Conservation (phyloP, 2,797 vertebrate genomes). For the Sebastes nivosus region DNA sequence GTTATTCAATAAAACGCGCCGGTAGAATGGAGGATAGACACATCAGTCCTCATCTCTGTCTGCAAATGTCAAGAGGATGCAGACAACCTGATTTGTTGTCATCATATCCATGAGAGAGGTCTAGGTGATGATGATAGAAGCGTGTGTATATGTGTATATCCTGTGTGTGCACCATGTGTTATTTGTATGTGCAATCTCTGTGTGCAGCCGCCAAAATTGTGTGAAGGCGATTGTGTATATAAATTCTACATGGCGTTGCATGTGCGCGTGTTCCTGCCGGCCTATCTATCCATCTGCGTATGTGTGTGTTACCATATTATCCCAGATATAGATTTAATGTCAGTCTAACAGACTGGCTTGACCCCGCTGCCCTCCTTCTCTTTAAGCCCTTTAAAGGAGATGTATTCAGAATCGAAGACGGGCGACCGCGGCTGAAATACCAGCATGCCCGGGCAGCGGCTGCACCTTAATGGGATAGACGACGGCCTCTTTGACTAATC, state of each 20-base stretch:
- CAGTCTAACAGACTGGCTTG: constrained; percentile 77
- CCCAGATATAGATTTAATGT: constrained; percentile 83
- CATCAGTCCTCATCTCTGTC: constrained; percentile 70
- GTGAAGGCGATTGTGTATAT: not conserved
- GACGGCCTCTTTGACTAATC: constrained; percentile 97
- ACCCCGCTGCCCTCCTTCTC: constrained; percentile 59
- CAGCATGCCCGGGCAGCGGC: constrained; percentile 61
- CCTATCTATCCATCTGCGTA: constrained; percentile 54
- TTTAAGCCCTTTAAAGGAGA: constrained; percentile 79
- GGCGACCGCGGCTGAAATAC: constrained; percentile 77
- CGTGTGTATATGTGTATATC: not conserved
- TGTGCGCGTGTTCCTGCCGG: not conserved
- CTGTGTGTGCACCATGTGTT: not conserved
- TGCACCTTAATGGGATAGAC: constrained; percentile 88
- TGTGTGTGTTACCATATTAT: constrained; percentile 66
- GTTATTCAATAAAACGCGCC: constrained; percentile 59
- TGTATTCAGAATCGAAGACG: constrained; percentile 83
- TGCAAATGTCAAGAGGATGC: constrained; percentile 74
- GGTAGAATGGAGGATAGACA: constrained; percentile 39
- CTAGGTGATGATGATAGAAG: constrained; percentile 57
- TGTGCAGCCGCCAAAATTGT: not conserved
- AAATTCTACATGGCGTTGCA: constrained; percentile 14
- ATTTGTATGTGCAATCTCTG: constrained; percentile 15
- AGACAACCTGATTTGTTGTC: constrained; percentile 73
- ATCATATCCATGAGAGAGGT: constrained; percentile 51